Evolutionary conservation across 2,113 vertebrate genomes (phyloP).

Genomic region (Sterrhoptilus dennistouni): DNA sequence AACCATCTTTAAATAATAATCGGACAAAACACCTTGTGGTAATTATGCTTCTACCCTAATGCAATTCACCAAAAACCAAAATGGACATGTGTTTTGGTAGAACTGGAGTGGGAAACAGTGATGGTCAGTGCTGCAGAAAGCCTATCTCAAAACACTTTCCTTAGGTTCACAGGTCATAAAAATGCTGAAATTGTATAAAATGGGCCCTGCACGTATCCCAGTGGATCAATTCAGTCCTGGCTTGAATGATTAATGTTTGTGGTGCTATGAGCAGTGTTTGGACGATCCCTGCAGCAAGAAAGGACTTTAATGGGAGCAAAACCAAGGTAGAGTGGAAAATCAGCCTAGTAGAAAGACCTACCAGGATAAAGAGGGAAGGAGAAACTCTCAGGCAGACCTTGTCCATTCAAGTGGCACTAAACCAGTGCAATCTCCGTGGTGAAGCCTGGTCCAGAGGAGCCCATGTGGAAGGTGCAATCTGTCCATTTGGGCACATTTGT

Average conservation of each 20-base stretch:
- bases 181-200: not conserved
- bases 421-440: not conserved
- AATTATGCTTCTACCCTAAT: not conserved
- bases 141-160: not conserved
- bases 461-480: accelerated
- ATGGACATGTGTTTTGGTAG: not conserved
- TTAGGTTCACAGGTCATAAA: not conserved
- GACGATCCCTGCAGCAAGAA: not conserved
- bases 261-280: not conserved
- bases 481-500: not conserved
- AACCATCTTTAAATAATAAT: not conserved
- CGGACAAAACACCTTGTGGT: not conserved
- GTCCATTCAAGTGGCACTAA: not conserved
- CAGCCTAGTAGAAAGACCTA: not conserved
- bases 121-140: not conserved
- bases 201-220: not conserved
- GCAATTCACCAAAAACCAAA: not conserved
- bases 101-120: not conserved
- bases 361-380: not conserved
- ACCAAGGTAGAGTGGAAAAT: not conserved
- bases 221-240: not conserved
- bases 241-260: not conserved
- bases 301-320: not conserved
- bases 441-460: not conserved
- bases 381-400: not conserved